Evolutionary conservation across 2,888 invertebrate species (phyloP), one percentile per base, ranked within the genome.

Genomic region (Cataglyphis altisquamis): DNA sequence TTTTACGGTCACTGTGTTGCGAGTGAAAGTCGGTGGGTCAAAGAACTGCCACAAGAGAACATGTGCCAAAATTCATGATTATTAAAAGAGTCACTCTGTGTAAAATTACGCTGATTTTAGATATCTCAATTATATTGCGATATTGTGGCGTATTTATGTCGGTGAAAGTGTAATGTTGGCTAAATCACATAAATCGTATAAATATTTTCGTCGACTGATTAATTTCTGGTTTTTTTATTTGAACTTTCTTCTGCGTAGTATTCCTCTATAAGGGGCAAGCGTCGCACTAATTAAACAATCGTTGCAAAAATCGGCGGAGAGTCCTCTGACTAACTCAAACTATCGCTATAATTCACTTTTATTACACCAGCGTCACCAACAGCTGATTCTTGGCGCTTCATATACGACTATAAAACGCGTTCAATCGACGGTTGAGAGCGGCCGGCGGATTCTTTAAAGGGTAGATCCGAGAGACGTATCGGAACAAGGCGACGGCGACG

Each of bases 21-120:
- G 55, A 88, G 87, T 88, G 87, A 88, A 88, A 88, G 87, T 88
- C 72, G 60, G 52, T 78, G 62, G 80, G 63, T 82, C 72, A 55
- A 80, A 75, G 82, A 87, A 84, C 60, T 18, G 63, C 8, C 55
- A 62, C 62, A 32, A 88, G 81, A 82, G 36, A 60, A 64, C 55
- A 57, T 57, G 29, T 60, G 55, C 63, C 45, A 73, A 75, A 83
- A 84, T 78, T 80, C 74, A 4, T 45, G 64, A 72, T 81, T 67
- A 77, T 75, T 67, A 45, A 45, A 74, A 45, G 15, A 73, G 48
- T 15, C 15, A 25, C 15, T 25, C 60, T 25, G 18, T 10, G 62
- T 57, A 25, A 62, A 29, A 62, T 62, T 29, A 62, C 12, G 12
- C 8, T 39, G 12, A 8, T 5, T 4, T 41, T n/a, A 41, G 18